Percentiles rank a stretch among this genome's conserved stretches.
These are phyloP conservation scores for Microcebus tavaratra DNA, from an alignment of 2,113 vertebrate species.

Conservation along the genomic window DNA sequence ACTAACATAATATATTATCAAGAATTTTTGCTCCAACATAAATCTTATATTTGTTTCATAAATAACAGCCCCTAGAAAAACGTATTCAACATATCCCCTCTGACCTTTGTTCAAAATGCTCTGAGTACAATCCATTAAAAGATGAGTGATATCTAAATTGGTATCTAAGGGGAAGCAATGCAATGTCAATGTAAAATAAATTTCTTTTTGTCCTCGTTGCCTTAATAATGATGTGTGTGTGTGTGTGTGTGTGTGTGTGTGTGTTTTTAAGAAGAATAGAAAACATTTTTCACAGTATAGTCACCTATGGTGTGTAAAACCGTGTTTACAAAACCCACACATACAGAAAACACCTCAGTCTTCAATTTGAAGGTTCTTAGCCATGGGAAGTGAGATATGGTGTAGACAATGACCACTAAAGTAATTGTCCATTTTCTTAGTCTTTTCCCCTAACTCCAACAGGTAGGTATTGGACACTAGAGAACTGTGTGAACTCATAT, in stretches of 20 bases:
- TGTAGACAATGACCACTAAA: neutral
- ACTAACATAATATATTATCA: neutral
- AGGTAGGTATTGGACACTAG: neutral
- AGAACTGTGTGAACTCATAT: neutral
- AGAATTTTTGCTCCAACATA: neutral
- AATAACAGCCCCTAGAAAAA: neutral
- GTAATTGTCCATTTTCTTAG: neutral
- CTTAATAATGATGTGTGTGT: neutral
- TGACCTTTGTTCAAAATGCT: constrained; percentile 60
- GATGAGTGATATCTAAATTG: neutral
- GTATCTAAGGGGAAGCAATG: neutral
- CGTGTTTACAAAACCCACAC: constrained; percentile 53
- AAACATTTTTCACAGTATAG: constrained; percentile 68
- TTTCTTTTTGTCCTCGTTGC: neutral
- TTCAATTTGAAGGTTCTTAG: constrained; percentile 7
- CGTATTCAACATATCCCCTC: neutral
- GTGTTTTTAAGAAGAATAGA: constrained; percentile 44
- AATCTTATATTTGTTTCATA: neutral
- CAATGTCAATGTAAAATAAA: constrained; percentile 14
- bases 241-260: accelerated
- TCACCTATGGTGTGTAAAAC: constrained; percentile 28
- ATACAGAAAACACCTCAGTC: constrained; percentile 58
- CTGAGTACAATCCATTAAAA: neutral
- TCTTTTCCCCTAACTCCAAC: neutral
- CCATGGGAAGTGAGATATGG: constrained; percentile 33